Evolutionary conservation across 2,113 vertebrate genomes (phyloP), one percentile per base, ranked within the genome.

Genomic region (Meriones unguiculatus): DNA sequence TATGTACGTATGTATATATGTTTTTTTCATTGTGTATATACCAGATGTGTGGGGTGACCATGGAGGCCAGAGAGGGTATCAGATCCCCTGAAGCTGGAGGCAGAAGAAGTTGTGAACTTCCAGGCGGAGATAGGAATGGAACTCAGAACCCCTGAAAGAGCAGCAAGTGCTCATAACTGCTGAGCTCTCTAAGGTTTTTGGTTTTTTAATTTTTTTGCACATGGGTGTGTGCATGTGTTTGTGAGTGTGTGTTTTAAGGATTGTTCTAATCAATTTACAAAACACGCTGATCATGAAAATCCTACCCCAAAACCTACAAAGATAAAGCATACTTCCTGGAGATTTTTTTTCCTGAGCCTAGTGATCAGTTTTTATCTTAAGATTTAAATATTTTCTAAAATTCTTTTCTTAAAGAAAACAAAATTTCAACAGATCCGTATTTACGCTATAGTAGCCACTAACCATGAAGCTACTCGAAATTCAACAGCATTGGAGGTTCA

Each of bases 291-390:
- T 78, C 62, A 89, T 5, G 41, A 91, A 82, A 62, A 62, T 38
- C 18, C 77, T 94, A 65, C 52, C 76, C 93, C 35, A 78, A 6
- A 59, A 87, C 70, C 14, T 30, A 85, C 73, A 94, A 92, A 86
- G n/a, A 94, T 81, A 93, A 95, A 89, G n/a, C 41, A 94, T 20
- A 84, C 13, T 62, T 78, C 54, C 2, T 96, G 38, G 90, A n/a
- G 7, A n/a, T 80, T 82, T 35, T 85, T 85, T 72, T 72, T 90
- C 91, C 65, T 91, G 59, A 95, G 38, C 12, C 50, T 82, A 64
- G 5, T 80, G 30, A 91, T 13, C 25, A 90, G 70, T 82, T 93
- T 97, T 94, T 93, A 89, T 22, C 78, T 82, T 62, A 76, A 13
- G 50, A 20, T 72, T 78, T 90, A 75, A 92, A 52, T 65, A 28